Percentiles rank a stretch among this genome's conserved stretches.
Conservation (phyloP, 1,140 invertebrate genomes). For the Drosophila prosaltans region DNA sequence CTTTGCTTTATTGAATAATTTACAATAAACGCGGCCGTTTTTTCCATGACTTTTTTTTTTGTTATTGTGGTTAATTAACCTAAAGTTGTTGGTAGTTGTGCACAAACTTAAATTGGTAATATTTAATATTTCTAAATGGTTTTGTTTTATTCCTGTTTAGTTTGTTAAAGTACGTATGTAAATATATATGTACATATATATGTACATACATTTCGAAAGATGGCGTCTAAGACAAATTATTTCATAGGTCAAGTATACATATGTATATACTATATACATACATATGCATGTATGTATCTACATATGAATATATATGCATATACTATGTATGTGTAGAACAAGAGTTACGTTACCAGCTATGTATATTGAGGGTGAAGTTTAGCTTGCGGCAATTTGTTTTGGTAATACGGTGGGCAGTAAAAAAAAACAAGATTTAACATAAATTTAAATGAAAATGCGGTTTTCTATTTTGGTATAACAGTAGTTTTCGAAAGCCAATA, state of each 20-base stretch:
- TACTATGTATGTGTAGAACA: not conserved
- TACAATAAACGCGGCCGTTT: conserved; percentile 60
- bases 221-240: conserved; percentile 37
- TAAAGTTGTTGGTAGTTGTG: conserved; percentile 18
- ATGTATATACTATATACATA: conserved; percentile 13
- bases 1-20: conserved; percentile 59
- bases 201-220: conserved; percentile 40
- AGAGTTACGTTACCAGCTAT: not conserved
- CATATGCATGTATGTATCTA: not conserved
- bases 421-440: not conserved
- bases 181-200: not conserved
- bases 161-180: conserved; percentile 5
- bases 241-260: conserved; percentile 16
- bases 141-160: conserved; percentile 17
- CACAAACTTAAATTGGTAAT: conserved; percentile 28
- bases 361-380: not conserved
- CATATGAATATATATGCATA: conserved; percentile 5
- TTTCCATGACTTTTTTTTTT: conserved; percentile 17
- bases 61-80: conserved; percentile 38
- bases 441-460: not conserved
- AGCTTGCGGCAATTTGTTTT: not conserved
- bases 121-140: conserved; percentile 24
- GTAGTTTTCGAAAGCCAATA: not conserved
- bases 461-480: conserved; percentile 2
- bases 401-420: conserved; percentile 5